phyloP scores from a whole-genome alignment of 1,140 invertebrate genomes.

The Portunus trituberculatus region DNA sequence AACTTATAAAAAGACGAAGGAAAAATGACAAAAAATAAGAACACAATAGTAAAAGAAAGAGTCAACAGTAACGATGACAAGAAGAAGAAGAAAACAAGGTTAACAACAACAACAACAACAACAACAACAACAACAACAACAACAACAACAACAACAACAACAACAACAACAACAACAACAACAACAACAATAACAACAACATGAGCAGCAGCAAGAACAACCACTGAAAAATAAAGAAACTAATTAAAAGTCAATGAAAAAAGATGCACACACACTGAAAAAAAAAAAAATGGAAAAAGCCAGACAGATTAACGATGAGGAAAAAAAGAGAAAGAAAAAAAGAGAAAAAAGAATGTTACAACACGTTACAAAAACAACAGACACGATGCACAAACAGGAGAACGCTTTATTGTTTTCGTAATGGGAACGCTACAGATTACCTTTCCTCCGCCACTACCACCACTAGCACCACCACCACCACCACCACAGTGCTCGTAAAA shows the following conservation, averaged over 20 bases:
- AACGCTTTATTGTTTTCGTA: conserved; percentile 3
- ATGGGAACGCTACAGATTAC: not conserved
- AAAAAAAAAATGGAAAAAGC: not conserved
- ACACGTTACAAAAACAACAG: not conserved
- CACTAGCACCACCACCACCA: not conserved
- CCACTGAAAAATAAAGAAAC: no score
- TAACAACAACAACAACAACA: no score
- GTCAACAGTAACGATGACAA: no score
- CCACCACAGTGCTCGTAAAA: not conserved
- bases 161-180: no score
- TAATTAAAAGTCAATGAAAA: not conserved
- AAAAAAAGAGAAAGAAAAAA: not conserved
- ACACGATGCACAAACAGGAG: not conserved
- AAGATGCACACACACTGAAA: no score
- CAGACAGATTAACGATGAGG: not conserved
- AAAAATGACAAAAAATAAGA: not conserved
- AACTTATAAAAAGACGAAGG: no score
- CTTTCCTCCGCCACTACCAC: not conserved
- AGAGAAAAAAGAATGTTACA: not conserved
- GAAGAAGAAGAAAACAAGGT: no score
- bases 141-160: no score
- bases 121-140: no score
- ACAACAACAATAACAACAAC: no score
- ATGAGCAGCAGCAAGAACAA: no score
- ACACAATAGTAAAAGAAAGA: not conserved